phyloP scores from a whole-genome alignment of 2,888 invertebrate species.

The Selenia dentaria region DNA sequence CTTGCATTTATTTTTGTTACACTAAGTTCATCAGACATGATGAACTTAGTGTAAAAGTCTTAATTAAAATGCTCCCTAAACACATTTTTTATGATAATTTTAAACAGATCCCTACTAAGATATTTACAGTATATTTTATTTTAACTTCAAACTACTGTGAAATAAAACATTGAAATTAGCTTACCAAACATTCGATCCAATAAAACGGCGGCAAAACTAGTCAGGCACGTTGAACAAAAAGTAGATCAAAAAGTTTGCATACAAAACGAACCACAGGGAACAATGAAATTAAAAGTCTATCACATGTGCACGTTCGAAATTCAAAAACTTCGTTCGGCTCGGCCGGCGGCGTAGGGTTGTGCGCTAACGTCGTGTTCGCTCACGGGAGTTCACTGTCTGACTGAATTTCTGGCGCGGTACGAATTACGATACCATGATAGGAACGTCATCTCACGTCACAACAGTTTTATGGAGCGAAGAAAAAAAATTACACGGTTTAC shows the following conservation, averaged over 20 bases:
- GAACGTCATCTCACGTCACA: conserved; percentile 15
- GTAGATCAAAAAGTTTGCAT: conserved; percentile 15
- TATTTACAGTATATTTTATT: too few relatives aligned
- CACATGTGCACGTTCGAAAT: conserved; percentile 20
- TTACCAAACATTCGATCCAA: conserved; percentile 17
- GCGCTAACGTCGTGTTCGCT: conserved; percentile 38
- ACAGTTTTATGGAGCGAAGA: conserved; percentile 19
- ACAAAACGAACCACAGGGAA: conserved; percentile 8
- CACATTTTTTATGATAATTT: too few relatives aligned
- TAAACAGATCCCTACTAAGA: too few relatives aligned
- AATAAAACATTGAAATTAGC: too few relatives aligned
- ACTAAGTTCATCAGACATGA: too few relatives aligned
- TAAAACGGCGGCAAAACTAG: conserved; percentile 5
- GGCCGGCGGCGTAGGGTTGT: conserved; percentile 18
- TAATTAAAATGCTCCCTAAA: too few relatives aligned
- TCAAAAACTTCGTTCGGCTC: conserved; percentile 31
- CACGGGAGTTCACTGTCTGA: conserved; percentile 42
- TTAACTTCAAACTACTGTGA: too few relatives aligned
- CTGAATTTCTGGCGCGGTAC: conserved; percentile 33
- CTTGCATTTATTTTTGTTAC: too few relatives aligned
- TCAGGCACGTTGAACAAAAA: conserved; percentile 2
- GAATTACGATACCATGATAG: conserved; percentile 25
- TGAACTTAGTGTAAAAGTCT: too few relatives aligned
- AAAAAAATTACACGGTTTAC: conserved; percentile 29
- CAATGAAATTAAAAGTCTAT: conserved; percentile 5